Percentiles rank a stretch among this genome's conserved stretches.
Conservation (phyloP, 2,113 vertebrate species). For the Strix aluco region DNA sequence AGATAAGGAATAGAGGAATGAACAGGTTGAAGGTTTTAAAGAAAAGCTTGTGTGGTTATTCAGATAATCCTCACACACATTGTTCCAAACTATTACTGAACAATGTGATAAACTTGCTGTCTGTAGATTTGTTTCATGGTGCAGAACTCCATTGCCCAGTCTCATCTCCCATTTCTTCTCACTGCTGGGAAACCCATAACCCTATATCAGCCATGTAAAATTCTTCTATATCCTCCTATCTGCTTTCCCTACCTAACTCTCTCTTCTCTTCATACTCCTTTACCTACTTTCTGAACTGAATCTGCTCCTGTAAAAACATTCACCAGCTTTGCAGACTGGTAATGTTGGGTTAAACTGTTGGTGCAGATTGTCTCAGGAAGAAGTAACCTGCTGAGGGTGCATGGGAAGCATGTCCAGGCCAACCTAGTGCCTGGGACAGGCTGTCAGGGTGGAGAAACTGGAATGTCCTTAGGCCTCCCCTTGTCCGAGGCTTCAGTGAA, state of each 20-base stretch:
- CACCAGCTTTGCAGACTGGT: accelerated
- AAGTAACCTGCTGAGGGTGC: neutral
- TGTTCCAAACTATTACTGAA: neutral
- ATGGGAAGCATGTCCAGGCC: neutral
- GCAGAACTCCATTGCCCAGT: neutral
- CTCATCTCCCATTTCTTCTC: neutral
- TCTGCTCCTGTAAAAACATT: neutral
- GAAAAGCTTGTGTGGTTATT: neutral
- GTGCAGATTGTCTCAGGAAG: neutral
- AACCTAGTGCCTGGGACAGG: neutral
- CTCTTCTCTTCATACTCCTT: neutral
- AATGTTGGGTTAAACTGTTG: accelerated
- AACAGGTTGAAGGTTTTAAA: neutral
- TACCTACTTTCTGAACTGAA: neutral
- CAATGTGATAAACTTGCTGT: neutral
- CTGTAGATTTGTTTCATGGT: neutral
- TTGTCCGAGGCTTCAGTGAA: neutral
- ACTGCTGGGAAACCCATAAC: neutral
- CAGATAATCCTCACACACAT: neutral
- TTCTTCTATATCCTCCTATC: neutral
- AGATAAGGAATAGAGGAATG: neutral
- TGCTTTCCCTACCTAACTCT: neutral
- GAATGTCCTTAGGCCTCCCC: neutral
- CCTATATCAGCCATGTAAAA: neutral
- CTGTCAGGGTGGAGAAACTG: neutral